Conservation (phyloP, 2,888 invertebrate species). For the Patella caerulea region DNA sequence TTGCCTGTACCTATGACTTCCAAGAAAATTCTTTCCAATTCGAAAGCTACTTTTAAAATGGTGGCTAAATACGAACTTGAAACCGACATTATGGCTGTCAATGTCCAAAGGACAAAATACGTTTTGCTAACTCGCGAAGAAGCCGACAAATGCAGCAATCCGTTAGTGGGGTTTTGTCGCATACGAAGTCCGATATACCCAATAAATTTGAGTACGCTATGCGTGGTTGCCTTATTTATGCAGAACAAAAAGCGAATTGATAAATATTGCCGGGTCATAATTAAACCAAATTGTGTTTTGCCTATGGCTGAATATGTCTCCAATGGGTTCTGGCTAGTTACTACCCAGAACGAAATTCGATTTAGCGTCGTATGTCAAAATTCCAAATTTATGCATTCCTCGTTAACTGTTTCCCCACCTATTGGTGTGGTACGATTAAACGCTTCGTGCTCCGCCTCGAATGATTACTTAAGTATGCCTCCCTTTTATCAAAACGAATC, state of each 20-base stretch:
- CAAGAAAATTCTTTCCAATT: not conserved
- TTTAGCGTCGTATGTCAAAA: not conserved
- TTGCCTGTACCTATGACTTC: not conserved
- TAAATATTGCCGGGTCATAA: not conserved
- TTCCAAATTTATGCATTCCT: not conserved
- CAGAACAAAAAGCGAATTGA: not conserved
- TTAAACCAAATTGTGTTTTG: not conserved
- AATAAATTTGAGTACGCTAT: not conserved
- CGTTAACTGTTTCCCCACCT: not conserved
- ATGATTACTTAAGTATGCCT: not conserved
- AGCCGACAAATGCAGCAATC: not conserved
- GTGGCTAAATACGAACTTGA: not conserved
- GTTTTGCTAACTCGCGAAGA: not conserved
- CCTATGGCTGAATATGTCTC: not conserved
- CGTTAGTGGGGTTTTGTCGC: not conserved
- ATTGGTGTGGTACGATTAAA: not conserved
- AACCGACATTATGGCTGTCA: not conserved
- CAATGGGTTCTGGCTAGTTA: not conserved
- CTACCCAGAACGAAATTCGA: not conserved
- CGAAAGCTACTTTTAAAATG: not conserved
- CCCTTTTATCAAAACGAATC: not conserved
- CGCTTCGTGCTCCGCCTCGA: not conserved
- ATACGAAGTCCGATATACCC: slow-evolving; percentile 2
- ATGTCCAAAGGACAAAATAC: not conserved
- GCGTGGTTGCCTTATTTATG: not conserved